Percentiles rank a stretch among this genome's conserved stretches.
Evolutionary conservation across 2,113 vertebrate genomes (phyloP).

Genomic region (Muntiacus reevesi): DNA sequence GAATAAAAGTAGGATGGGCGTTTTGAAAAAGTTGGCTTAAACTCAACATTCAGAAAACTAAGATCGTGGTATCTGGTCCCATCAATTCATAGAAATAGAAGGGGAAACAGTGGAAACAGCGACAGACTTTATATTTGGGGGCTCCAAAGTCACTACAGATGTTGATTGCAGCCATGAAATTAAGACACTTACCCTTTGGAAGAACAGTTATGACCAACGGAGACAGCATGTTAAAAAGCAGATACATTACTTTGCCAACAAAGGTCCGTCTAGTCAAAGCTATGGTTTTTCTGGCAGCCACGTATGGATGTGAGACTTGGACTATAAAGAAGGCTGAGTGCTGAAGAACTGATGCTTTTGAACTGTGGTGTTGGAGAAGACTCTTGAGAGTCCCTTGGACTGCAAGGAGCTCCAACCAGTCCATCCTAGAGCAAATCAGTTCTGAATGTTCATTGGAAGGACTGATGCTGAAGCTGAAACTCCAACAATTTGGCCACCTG

Average conservation of each 20-base stretch:
- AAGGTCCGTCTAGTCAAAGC: fast-evolving
- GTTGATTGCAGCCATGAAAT: not conserved
- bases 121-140: not conserved
- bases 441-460: not conserved
- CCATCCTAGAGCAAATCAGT: not conserved
- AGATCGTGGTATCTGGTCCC: not conserved
- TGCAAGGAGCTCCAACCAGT: not conserved
- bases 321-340: not conserved
- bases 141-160: not conserved
- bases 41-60: not conserved
- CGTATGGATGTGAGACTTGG: not conserved
- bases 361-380: not conserved
- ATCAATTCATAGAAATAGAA: not conserved
- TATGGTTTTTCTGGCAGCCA: not conserved
- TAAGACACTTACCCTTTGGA: not conserved
- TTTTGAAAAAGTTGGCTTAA: not conserved
- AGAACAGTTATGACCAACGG: not conserved
- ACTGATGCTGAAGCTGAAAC: not conserved
- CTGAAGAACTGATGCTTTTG: not conserved
- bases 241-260: not conserved
- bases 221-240: not conserved
- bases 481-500: not conserved
- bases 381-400: not conserved
- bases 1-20: not conserved
- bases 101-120: not conserved